Percentiles rank a stretch among this genome's conserved stretches.
phyloP scores from a whole-genome alignment of 2,888 invertebrate genomes.

The Stenoptilia bipunctidactyla region DNA sequence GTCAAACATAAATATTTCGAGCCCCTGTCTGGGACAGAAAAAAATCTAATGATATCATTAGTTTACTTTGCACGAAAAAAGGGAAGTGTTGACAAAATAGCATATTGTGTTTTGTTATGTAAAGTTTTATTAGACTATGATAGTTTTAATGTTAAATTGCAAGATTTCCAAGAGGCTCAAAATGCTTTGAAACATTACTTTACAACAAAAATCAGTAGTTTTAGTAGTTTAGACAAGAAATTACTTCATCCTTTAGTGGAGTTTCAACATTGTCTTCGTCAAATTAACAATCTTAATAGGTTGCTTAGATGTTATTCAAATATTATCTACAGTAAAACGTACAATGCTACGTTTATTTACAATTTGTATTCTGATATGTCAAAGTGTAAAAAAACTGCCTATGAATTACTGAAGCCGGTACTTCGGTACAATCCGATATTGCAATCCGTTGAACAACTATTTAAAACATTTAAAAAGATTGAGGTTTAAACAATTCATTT shows the following conservation, averaged over 20 bases:
- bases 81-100: constrained; percentile 15
- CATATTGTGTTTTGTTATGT: constrained; percentile 23
- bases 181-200: constrained; percentile 7
- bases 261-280: constrained; percentile 25
- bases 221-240: too few species aligned
- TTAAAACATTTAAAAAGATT: too few species aligned
- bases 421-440: too few species aligned
- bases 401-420: too few species aligned
- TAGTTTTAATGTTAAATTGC: constrained; percentile 7
- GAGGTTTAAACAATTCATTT: too few species aligned
- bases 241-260: constrained; percentile 19
- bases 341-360: constrained; percentile 27
- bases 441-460: too few species aligned
- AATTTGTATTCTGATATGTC: constrained; percentile 17
- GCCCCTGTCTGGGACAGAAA: not conserved
- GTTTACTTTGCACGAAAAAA: constrained; percentile 24
- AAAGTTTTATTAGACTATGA: constrained; percentile 22
- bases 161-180: not conserved
- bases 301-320: constrained; percentile 22
- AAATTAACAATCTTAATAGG: constrained; percentile 27
- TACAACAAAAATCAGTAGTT: not conserved
- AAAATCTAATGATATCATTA: constrained; percentile 24
- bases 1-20: too few species aligned
- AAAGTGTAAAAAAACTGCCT: not conserved
- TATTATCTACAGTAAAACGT: constrained; percentile 20